phyloP scores from a whole-genome alignment of 2,888 invertebrate genomes.

The Apamea sordens region DNA sequence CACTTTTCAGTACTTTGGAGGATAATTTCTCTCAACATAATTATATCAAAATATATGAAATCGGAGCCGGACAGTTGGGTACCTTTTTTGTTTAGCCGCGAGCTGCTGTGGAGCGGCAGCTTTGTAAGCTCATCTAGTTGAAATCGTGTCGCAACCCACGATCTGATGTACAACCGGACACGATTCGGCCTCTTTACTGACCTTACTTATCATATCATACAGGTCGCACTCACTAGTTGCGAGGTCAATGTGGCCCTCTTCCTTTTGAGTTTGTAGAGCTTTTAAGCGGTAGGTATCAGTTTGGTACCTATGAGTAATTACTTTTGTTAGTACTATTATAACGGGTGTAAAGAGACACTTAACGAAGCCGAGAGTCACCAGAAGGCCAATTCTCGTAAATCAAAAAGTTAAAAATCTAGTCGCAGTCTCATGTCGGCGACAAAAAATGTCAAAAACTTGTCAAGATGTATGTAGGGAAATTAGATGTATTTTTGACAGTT shows the following conservation, averaged over 20 bases:
- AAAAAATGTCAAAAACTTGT: no score
- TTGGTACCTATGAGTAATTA: neutral
- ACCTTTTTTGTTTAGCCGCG: neutral
- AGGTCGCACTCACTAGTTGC: constrained; percentile 10
- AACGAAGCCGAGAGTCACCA: no score
- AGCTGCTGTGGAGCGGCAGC: neutral
- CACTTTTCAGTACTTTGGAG: no score
- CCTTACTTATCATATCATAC: constrained; percentile 32
- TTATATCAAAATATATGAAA: no score
- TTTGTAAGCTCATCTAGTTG: constrained; percentile 26
- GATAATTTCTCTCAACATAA: no score
- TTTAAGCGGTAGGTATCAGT: neutral
- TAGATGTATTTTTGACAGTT: no score
- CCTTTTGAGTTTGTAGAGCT: constrained; percentile 15
- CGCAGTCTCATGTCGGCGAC: no score
- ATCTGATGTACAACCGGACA: constrained; percentile 55
- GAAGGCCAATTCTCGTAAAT: no score
- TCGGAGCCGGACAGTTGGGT: no score
- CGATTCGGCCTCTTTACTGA: constrained; percentile 61
- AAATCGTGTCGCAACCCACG: constrained; percentile 52
- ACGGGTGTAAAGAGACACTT: no score
- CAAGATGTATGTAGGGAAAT: no score
- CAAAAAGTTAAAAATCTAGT: no score
- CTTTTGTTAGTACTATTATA: neutral
- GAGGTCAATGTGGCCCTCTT: constrained; percentile 43